These are phyloP conservation scores for Myxocyprinus asiaticus DNA, from an alignment of 2,113 vertebrate species.

Conservation along the genomic window DNA sequence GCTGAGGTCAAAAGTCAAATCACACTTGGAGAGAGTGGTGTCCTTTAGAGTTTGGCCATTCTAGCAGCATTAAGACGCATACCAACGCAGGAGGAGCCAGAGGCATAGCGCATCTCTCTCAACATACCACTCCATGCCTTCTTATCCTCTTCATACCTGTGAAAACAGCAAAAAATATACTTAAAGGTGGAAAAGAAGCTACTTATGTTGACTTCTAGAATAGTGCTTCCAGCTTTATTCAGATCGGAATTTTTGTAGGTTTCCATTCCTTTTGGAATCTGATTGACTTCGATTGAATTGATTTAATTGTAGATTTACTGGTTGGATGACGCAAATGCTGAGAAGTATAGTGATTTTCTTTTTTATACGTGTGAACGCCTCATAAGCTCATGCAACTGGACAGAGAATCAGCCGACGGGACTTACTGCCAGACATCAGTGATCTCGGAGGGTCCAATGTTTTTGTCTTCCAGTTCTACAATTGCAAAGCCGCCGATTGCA, in stretches of 20 bases:
- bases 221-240: too few species aligned
- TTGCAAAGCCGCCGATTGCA: constrained; percentile 95
- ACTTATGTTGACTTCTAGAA: too few species aligned
- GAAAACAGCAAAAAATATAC: neutral
- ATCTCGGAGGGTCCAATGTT: constrained; percentile 93
- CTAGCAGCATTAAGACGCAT: constrained; percentile 90
- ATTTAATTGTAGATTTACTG: too few species aligned
- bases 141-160: constrained; percentile 93
- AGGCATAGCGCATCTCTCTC: constrained; percentile 95
- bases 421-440: constrained; percentile 99
- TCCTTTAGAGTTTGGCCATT: constrained; percentile 88
- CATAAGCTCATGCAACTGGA: too few species aligned
- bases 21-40: neutral
- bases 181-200: too few species aligned
- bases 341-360: too few species aligned
- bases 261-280: too few species aligned
- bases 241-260: too few species aligned
- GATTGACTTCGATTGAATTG: too few species aligned
- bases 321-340: too few species aligned
- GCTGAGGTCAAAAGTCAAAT: constrained; percentile 15
- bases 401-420: constrained; percentile 46
- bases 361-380: too few species aligned
- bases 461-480: constrained; percentile 89
- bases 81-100: constrained; percentile 89
- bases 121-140: constrained; percentile 96